Base-by-base conservation (phyloP, 1,140 invertebrate species). In the Choristoneura fumiferana region DNA sequence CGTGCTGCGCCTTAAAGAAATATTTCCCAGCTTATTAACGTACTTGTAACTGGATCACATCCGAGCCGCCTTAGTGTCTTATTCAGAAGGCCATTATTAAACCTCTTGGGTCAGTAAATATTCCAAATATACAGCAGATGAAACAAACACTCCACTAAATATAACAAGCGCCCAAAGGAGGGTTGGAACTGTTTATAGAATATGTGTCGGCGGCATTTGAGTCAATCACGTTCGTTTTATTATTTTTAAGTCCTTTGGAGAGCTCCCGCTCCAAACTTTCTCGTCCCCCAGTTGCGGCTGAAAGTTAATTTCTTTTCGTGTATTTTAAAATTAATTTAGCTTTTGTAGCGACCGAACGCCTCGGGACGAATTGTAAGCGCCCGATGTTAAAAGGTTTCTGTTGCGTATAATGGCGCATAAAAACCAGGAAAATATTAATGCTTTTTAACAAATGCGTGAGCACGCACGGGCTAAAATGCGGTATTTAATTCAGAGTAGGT, bases 281-380 rank as follows among this genome's bases (percentile, higher is more conserved):
- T 76, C 76, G 72, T 65, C 67, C 76, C 72, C 67, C 65, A 71
- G 70, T 73, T 69, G 69, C 64, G 65, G 52, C 61, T 76, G 68
- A 75, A 88, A 88, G 83, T 86, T 86, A 88, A 88, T 88, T 85
- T 88, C 85, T 88, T 88, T 88, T 78, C 75, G 83, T 86, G 79
- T 86, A 82, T 88, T 88, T 84, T 85, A 78, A 86, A 88, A 85
- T 88, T 88, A 85, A 88, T 88, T 85, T 85, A 73, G 75, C 83
- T 88, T 80, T 86, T 84, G 82, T 85, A 67, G 67, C 76, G 73
- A 81, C 76, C 78, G 75, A 75, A 69, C 75, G 81, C 81, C 84
- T 63, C 67, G 58, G 82, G 79, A 76, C 71, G 75, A 81, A 80
- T 78, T 80, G 73, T 79, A 67, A 76, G 71, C 75, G 69, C 68